A percentile compares a stretch with the other conserved stretches of the same genome.
Conservation (phyloP, 2,113 vertebrate species). For the Corythoichthys haematopterus region DNA sequence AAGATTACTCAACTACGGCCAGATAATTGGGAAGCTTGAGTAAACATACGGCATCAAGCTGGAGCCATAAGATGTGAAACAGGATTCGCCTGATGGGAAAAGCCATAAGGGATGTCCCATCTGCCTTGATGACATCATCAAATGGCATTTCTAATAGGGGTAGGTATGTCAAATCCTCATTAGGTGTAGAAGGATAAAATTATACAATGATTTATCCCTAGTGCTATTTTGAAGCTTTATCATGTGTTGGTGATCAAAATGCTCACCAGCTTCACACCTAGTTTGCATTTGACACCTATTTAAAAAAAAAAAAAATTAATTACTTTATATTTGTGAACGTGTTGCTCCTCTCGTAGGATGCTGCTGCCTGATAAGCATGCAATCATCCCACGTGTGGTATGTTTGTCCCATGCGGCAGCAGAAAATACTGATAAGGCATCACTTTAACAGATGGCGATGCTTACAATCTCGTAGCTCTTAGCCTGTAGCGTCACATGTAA, state of each 20-base stretch:
- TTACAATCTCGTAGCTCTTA: slow-evolving; percentile 26
- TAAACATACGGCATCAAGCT: background rate
- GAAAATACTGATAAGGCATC: slow-evolving; percentile 50
- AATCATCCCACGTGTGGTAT: slow-evolving; percentile 56
- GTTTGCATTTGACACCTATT: background rate
- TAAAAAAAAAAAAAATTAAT: background rate
- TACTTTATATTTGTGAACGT: slow-evolving; percentile 27
- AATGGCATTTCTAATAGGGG: too few relatives aligned
- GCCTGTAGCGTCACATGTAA: slow-evolving; percentile 27
- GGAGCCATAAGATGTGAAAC: background rate
- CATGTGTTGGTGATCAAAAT: too few relatives aligned
- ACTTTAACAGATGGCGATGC: slow-evolving; percentile 37
- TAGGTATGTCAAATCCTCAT: too few relatives aligned
- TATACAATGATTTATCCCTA: too few relatives aligned
- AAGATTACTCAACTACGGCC: too few relatives aligned
- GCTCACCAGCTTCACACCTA: background rate
- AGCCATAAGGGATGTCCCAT: background rate
- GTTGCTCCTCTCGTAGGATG: slow-evolving; percentile 46
- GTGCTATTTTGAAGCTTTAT: too few relatives aligned
- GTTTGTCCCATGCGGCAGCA: slow-evolving; percentile 46
- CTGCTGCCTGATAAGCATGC: slow-evolving; percentile 46
- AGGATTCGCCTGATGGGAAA: background rate
- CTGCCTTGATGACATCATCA: too few relatives aligned
- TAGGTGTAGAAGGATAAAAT: too few relatives aligned
- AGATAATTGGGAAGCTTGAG: too few relatives aligned